Percentiles rank a stretch among this genome's conserved stretches.
These are phyloP conservation scores for Papilio protenor DNA, from an alignment of 2,888 invertebrate genomes.

Conservation along the genomic window DNA sequence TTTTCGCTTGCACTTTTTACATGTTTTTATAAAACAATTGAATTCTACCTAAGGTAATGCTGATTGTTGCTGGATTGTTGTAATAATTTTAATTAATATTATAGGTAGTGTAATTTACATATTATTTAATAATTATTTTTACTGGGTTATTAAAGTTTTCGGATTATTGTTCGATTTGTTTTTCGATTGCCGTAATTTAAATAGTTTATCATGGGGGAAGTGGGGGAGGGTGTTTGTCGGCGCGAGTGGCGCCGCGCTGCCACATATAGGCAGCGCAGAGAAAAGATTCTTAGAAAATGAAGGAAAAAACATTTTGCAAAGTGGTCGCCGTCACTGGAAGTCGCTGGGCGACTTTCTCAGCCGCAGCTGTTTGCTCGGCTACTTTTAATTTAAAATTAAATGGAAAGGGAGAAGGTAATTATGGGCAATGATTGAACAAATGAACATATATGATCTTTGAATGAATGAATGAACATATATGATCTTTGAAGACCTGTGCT, in stretches of 20 bases:
- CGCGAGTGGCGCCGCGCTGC: slow-evolving; percentile 37
- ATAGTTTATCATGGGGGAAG: not conserved
- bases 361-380: slow-evolving; percentile 33
- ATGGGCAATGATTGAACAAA: not conserved
- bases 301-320: slow-evolving; percentile 34
- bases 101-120: too few relatives aligned
- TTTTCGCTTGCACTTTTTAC: slow-evolving; percentile 30
- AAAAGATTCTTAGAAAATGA: slow-evolving; percentile 41
- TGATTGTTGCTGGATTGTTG: too few relatives aligned
- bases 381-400: slow-evolving; percentile 18
- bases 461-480: not conserved
- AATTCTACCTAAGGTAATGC: too few relatives aligned
- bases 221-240: not conserved
- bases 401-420: slow-evolving; percentile 31
- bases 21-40: not conserved
- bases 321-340: slow-evolving; percentile 31
- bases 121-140: too few relatives aligned
- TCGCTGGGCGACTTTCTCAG: slow-evolving; percentile 39
- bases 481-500: not conserved
- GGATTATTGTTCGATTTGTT: not conserved
- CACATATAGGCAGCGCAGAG: slow-evolving; percentile 29
- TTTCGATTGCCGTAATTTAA: not conserved
- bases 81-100: too few relatives aligned
- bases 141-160: too few relatives aligned
- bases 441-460: not conserved